phyloP scores from a whole-genome alignment of 2,113 vertebrate genomes.

The Eira barbara region DNA sequence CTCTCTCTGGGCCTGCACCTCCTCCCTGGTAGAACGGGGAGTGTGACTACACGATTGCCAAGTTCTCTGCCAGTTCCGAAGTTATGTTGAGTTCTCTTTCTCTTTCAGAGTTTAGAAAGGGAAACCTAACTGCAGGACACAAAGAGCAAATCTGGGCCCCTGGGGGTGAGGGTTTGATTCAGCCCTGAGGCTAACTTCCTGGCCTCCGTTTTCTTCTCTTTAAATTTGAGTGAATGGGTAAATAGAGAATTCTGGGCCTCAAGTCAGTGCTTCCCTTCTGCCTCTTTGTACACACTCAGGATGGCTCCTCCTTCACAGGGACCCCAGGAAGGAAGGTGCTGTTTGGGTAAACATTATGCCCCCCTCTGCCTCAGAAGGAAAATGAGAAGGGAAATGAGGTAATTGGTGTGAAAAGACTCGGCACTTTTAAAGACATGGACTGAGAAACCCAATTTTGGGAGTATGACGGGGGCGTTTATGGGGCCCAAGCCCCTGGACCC shows the following conservation, averaged over 20 bases:
- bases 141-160: neutral
- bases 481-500: neutral
- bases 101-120: neutral
- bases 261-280: neutral
- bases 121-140: neutral
- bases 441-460: neutral
- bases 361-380: neutral
- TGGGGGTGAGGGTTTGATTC: neutral
- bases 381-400: constrained; percentile 18
- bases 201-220: neutral
- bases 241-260: neutral
- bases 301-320: neutral
- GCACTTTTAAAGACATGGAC: neutral
- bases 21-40: neutral
- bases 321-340: neutral
- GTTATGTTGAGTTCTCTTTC: neutral
- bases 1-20: neutral
- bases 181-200: neutral
- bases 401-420: neutral
- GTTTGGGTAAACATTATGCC: neutral
- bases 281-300: neutral
- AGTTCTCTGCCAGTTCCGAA: neutral
- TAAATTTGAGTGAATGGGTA: neutral
- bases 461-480: neutral
- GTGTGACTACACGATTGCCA: neutral